A percentile compares a stretch with the other conserved stretches of the same genome.
These are phyloP conservation scores for Mycalesis mineus DNA, from an alignment of 2,888 invertebrate genomes.

Conservation along the genomic window DNA sequence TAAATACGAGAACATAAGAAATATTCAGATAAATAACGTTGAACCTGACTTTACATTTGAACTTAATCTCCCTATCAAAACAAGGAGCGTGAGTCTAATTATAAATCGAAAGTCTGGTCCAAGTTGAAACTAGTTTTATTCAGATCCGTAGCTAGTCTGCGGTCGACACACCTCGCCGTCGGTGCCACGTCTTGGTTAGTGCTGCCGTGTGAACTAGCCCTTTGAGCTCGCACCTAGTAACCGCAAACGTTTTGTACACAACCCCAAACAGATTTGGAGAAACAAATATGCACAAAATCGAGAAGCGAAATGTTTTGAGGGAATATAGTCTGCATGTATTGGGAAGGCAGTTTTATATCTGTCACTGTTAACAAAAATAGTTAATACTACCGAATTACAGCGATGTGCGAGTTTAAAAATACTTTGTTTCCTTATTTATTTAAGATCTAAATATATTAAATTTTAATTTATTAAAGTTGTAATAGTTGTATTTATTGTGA, in stretches of 20 bases:
- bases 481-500: too few relatives aligned
- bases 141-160: conserved; percentile 45
- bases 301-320: conserved; percentile 15
- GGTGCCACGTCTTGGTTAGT: conserved; percentile 60
- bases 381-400: too few relatives aligned
- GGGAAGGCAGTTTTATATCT: too few relatives aligned
- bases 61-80: not conserved
- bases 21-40: too few relatives aligned
- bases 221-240: conserved; percentile 69
- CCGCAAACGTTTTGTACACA: conserved; percentile 68
- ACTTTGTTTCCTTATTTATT: too few relatives aligned
- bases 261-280: conserved; percentile 46
- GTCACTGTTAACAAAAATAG: too few relatives aligned
- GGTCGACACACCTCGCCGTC: conserved; percentile 44
- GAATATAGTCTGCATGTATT: not conserved
- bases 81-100: conserved; percentile 12
- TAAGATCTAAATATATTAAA: too few relatives aligned
- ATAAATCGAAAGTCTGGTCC: conserved; percentile 22
- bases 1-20: too few relatives aligned
- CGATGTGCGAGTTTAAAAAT: too few relatives aligned
- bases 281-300: conserved; percentile 23
- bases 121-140: conserved; percentile 17
- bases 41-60: not conserved
- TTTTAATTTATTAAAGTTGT: too few relatives aligned
- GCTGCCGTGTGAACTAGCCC: conserved; percentile 62